Evolutionary conservation across 2,888 invertebrate genomes (phyloP), one percentile per base, ranked within the genome.

Genomic region (Euzetes globulus): DNA sequence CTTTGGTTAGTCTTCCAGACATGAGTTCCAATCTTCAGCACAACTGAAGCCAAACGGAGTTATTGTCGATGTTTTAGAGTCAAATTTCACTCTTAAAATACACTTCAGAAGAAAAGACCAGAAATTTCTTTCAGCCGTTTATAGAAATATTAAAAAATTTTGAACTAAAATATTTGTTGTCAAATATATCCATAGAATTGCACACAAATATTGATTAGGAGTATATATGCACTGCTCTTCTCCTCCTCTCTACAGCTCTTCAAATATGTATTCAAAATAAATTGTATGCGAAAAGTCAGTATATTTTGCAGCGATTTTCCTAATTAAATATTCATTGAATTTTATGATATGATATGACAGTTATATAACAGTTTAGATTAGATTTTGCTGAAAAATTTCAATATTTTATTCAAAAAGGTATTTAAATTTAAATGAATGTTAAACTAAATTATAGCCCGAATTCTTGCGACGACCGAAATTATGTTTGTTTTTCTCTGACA

Each of bases 241-340:
- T 73, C 63, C 73, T 55, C 73, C 73, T 63, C 37, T 73, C 73
- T 65, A 29, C 72, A 45, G 72, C 72, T 72, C 72, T 55, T 72
- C 60, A 71, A 27, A 29, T 45, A 71, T 71, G 71, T 41, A 41
- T 41, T 41, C 13, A 41, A 9, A 41, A 41, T 11, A 9, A 1
- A 41, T 41, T 41, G 41, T 9, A 11, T 41, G 41, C 41, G 7
- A 41, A 9, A 41, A 41, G 41, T 41, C 41, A 13, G 41, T 9
- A 9, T 9, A 9, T 41, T 41, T 41, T 7, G 41, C 41, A 41
- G 9, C n/a, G 50, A 50, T 50, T 50, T 50, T 50, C 50, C 17
- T 41, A 41, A 41, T 50, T 50, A 50, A 50, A n/a, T 50, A 50
- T 50, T 50, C 50, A 50, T 50, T 50, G 50, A n/a, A 50, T 50